Conservation (phyloP, 2,797 vertebrate species). For the Peromyscus eremicus region DNA sequence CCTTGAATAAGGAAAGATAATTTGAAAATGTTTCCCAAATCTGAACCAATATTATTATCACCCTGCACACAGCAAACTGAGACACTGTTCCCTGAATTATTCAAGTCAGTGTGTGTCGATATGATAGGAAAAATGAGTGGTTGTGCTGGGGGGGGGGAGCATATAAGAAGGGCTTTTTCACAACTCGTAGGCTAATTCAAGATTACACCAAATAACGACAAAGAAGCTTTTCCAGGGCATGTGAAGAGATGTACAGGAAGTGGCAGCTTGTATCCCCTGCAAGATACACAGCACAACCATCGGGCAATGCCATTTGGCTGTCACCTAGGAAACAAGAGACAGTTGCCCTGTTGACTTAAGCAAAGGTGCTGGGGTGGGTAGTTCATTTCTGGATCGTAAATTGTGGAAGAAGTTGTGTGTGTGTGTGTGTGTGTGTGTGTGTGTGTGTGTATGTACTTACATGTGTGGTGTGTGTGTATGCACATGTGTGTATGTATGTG, state of each 20-base stretch:
- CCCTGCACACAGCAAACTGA: neutral
- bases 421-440: neutral
- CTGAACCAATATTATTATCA: neutral
- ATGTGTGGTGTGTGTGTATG: neutral
- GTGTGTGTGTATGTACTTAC: neutral
- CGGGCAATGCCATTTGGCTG: neutral
- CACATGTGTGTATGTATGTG: neutral
- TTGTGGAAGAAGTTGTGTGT: neutral
- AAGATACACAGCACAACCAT: neutral
- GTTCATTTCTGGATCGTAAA: neutral
- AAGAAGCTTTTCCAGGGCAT: conserved; percentile 26
- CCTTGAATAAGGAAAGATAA: neutral
- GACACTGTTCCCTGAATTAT: neutral
- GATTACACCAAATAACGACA: neutral
- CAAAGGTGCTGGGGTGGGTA: neutral
- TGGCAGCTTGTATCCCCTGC: conserved; percentile 44
- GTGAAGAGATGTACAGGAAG: conserved; percentile 32
- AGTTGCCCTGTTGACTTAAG: neutral
- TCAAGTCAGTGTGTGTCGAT: neutral
- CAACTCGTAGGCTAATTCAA: neutral
- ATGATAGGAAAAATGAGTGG: neutral
- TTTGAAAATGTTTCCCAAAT: neutral
- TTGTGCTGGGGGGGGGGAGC: rapidly evolving
- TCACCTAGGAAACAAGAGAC: neutral
- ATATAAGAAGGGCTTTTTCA: neutral